Percentiles rank a stretch among this genome's conserved stretches.
phyloP scores from a whole-genome alignment of 2,888 invertebrate genomes.

The Iphiclides podalirius region DNA sequence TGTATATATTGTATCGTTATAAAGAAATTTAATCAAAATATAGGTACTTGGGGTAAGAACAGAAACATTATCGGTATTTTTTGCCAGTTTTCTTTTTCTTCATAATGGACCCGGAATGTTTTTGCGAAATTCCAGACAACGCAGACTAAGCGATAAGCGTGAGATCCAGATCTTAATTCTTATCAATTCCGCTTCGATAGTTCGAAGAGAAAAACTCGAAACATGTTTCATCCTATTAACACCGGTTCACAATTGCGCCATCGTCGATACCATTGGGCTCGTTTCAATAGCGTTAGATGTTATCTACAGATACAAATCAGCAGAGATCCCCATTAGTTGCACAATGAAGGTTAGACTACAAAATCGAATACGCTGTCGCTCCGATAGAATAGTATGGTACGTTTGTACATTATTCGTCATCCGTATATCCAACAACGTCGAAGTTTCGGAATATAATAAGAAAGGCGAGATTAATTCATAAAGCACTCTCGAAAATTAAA shows the following conservation, averaged over 20 bases:
- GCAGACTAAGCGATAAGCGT: constrained; percentile 14
- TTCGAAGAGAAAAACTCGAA: constrained; percentile 35
- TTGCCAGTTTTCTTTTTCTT: too few relatives aligned
- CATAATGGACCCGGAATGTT: too few relatives aligned
- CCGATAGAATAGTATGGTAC: constrained; percentile 28
- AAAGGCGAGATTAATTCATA: constrained; percentile 47
- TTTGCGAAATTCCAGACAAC: constrained; percentile 1
- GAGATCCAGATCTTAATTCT: constrained; percentile 41
- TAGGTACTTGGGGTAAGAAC: too few relatives aligned
- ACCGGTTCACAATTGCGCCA: constrained; percentile 46
- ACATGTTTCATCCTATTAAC: constrained; percentile 47
- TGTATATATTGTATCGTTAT: too few relatives aligned
- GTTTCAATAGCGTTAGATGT: constrained; percentile 57
- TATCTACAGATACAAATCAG: constrained; percentile 64
- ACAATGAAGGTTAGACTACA: constrained; percentile 47
- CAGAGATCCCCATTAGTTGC: constrained; percentile 55
- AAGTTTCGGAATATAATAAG: constrained; percentile 33
- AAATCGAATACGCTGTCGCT: constrained; percentile 40
- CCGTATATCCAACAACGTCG: constrained; percentile 18
- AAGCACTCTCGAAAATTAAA: constrained; percentile 70
- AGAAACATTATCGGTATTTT: too few relatives aligned
- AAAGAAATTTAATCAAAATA: too few relatives aligned
- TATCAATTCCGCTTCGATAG: constrained; percentile 44
- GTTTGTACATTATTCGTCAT: constrained; percentile 27
- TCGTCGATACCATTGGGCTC: constrained; percentile 52